Percentiles rank a stretch among this genome's conserved stretches.
Conservation (phyloP, 37 sponge, comb jelly and placozoan genomes). For the Dysidea cf. avara region DNA sequence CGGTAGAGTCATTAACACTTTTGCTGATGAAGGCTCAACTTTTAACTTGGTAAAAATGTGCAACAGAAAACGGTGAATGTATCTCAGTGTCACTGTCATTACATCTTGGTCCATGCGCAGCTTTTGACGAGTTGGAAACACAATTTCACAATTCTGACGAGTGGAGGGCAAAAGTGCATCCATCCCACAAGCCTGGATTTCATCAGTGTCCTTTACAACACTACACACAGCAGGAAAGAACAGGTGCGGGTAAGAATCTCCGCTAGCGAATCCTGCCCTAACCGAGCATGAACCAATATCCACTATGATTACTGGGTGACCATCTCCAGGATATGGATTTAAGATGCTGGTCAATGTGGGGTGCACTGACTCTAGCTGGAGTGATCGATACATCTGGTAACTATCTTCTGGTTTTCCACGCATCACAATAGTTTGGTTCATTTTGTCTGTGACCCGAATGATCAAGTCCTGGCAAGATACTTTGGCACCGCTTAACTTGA, state of each 20-base stretch:
- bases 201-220: conserved; percentile 22
- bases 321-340: not conserved
- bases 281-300: conserved; percentile 80
- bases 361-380: conserved; percentile 57
- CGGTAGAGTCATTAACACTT: conserved; percentile 42
- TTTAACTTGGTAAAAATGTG: conserved; percentile 16
- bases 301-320: conserved; percentile 50
- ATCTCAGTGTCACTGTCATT: conserved; percentile 6
- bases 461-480: conserved; percentile 23
- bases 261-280: conserved; percentile 66
- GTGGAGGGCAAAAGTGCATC: conserved; percentile 55
- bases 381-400: conserved; percentile 42
- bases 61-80: not conserved
- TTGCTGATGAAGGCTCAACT: conserved; percentile 18
- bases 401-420: conserved; percentile 41
- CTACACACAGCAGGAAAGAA: conserved; percentile 79
- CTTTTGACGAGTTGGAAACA: conserved; percentile 48
- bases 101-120: conserved; percentile 53
- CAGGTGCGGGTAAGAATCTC: conserved; percentile 66
- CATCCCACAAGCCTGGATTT: conserved; percentile 36
- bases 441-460: conserved; percentile 23
- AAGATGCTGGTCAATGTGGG: conserved; percentile 39
- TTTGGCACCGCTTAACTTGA: conserved; percentile 25
- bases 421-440: conserved; percentile 34
- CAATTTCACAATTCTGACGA: conserved; percentile 13